A percentile compares a stretch with the other conserved stretches of the same genome.
phyloP scores from a whole-genome alignment of 2,797 vertebrate genomes.

The Danio aesculapii region DNA sequence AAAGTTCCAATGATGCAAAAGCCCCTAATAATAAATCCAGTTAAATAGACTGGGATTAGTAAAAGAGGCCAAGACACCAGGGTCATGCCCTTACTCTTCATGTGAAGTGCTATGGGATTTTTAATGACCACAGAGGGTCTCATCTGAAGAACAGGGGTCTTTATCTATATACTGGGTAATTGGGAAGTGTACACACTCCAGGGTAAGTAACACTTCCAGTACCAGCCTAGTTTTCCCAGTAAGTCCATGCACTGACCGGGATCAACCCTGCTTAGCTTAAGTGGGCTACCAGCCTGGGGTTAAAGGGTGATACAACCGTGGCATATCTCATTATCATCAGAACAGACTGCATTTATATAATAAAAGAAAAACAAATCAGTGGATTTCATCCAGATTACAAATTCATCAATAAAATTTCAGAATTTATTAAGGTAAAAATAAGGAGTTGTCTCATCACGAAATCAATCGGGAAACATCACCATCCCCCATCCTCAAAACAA shows the following conservation, averaged over 20 bases:
- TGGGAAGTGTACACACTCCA: no score
- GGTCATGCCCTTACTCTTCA: not conserved
- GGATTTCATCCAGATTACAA: conserved; percentile 38
- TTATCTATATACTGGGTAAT: not conserved
- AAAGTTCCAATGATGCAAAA: no score
- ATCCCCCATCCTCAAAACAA: conserved; percentile 49
- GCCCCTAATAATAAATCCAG: not conserved
- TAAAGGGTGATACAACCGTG: not conserved
- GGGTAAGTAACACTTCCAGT: no score
- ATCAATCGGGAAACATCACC: conserved; percentile 59
- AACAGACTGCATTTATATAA: not conserved
- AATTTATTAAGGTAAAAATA: conserved; percentile 83
- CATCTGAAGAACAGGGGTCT: not conserved
- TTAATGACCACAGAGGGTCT: not conserved
- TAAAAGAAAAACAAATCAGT: not conserved
- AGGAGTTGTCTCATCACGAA: conserved; percentile 70
- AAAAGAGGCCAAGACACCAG: not conserved
- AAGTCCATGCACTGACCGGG: no score
- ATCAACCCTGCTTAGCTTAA: no score
- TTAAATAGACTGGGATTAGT: not conserved
- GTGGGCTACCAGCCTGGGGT: not conserved
- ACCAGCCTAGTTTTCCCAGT: no score
- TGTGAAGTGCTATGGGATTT: not conserved
- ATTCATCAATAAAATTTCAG: conserved; percentile 72
- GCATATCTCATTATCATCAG: not conserved